A percentile compares a stretch with the other conserved stretches of the same genome.
Evolutionary conservation across 2,797 vertebrate genomes (phyloP).

Genomic region (Anisognathus igniventris): DNA sequence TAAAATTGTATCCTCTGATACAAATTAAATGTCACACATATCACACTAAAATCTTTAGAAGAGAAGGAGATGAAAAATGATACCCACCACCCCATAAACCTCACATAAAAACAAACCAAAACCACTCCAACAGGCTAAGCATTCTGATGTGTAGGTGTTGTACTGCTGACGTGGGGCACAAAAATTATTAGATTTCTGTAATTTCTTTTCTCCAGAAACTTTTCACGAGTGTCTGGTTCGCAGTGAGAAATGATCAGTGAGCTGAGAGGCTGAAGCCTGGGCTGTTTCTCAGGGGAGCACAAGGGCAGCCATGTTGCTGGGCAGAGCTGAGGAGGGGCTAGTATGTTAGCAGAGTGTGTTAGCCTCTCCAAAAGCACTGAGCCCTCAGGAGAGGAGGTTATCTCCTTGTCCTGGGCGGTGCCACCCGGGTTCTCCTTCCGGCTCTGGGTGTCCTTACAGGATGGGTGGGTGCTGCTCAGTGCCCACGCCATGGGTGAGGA

Average conservation of each 20-base stretch:
- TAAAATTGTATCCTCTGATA: not conserved
- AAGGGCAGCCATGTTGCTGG: not conserved
- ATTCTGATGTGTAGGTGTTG: not conserved
- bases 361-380: not conserved
- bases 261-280: not conserved
- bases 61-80: not conserved
- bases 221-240: not conserved
- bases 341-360: not conserved
- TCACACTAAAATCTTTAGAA: not conserved
- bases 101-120: not conserved
- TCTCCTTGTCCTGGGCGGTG: not conserved
- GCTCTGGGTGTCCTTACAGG: not conserved
- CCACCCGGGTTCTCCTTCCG: accelerated
- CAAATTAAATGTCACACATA: not conserved
- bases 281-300: not conserved
- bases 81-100: not conserved
- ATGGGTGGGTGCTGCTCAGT: not conserved
- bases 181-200: not conserved
- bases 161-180: not conserved
- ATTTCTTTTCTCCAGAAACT: not conserved
- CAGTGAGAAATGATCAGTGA: not conserved
- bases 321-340: not conserved
- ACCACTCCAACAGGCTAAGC: not conserved
- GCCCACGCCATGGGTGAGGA: accelerated
- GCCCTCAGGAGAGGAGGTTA: not conserved